A percentile compares a stretch with the other conserved stretches of the same genome.
These are phyloP conservation scores for Spialia ferax DNA, from an alignment of 2,888 invertebrate genomes.

Conservation along the genomic window DNA sequence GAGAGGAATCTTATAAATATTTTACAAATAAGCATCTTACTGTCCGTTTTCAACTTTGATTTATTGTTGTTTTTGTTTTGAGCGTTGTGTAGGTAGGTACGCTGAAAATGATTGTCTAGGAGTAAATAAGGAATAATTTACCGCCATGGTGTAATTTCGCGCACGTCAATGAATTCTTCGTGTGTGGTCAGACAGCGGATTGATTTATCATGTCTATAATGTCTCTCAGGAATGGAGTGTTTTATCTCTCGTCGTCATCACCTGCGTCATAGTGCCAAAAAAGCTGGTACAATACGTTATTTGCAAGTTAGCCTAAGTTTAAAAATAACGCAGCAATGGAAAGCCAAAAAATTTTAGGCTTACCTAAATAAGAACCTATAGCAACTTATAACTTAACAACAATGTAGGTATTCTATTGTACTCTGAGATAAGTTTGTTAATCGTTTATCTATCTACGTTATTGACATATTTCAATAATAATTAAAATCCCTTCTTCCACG, in stretches of 20 bases:
- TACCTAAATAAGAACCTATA: no score
- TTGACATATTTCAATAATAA: no score
- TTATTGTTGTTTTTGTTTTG: neutral
- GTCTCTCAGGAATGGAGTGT: conserved; percentile 49
- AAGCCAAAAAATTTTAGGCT: neutral
- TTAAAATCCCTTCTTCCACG: no score
- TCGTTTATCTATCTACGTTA: no score
- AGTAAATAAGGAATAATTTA: conserved; percentile 37
- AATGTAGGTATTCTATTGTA: no score
- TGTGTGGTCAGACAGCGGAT: conserved; percentile 53
- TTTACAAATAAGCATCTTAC: conserved; percentile 23
- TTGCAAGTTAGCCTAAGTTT: conserved; percentile 30
- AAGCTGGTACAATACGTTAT: conserved; percentile 49
- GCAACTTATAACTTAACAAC: no score
- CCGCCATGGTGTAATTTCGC: conserved; percentile 38
- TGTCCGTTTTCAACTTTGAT: neutral
- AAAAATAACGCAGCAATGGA: conserved; percentile 22
- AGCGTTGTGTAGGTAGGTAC: conserved; percentile 16
- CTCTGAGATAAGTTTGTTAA: no score
- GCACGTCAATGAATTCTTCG: conserved; percentile 47
- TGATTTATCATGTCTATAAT: conserved; percentile 51
- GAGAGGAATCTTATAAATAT: conserved; percentile 41
- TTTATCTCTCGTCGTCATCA: conserved; percentile 51
- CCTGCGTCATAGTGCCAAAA: conserved; percentile 57
- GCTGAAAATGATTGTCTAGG: conserved; percentile 15